Evolutionary conservation across 2,797 vertebrate genomes (phyloP).

Genomic region (Melanotaenia maccullochi): DNA sequence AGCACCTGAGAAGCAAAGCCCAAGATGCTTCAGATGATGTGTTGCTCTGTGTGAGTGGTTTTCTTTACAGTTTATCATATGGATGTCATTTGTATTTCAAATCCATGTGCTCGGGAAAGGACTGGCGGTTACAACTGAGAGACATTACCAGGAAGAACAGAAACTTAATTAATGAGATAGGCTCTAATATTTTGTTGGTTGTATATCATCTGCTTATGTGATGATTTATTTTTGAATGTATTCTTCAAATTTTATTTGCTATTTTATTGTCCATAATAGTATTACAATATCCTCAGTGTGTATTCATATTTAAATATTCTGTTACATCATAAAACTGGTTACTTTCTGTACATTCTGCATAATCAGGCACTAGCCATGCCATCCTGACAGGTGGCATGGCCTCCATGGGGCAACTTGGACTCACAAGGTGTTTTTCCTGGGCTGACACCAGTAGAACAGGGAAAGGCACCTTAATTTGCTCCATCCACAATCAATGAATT

Average conservation of each 20-base stretch:
- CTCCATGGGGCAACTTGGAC: slow-evolving; percentile 91
- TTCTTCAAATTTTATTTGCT: background rate
- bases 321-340: background rate
- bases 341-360: slow-evolving; percentile 57
- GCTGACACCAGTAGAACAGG: slow-evolving; percentile 83
- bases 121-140: background rate
- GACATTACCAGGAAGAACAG: background rate
- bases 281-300: background rate
- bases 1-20: slow-evolving; percentile 82
- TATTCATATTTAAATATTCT: background rate
- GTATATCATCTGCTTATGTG: no score
- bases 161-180: background rate
- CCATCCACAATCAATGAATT: slow-evolving; percentile 21
- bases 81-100: background rate
- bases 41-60: slow-evolving; percentile 65
- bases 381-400: slow-evolving; percentile 93
- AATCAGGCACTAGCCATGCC: slow-evolving; percentile 93
- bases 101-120: background rate
- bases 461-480: slow-evolving; percentile 38
- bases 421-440: slow-evolving; percentile 93
- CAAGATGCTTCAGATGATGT: background rate
- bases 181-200: background rate
- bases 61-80: background rate
- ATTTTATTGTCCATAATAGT: background rate
- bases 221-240: background rate